Base-by-base conservation (phyloP, 92 coral and sea anemone species). In the Actinostola sp. region DNA sequence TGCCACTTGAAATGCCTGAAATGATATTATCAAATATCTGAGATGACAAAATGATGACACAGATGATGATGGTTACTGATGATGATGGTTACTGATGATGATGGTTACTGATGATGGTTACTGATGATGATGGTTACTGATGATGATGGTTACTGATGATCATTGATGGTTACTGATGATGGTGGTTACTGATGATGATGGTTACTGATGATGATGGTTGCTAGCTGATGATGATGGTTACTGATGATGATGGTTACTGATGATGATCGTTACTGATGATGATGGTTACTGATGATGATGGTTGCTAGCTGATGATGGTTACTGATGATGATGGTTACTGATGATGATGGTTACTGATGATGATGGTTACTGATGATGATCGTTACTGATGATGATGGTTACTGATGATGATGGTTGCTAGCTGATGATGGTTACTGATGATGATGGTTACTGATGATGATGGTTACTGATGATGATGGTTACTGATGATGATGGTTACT, bases 1-100 rank as follows among this genome's bases (percentile, higher is more conserved):
- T 11, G 98, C 98, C 56, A 86, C 78, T 55, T 87, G 74, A 56
- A 94, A 94, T 8, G 98, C 98, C 98, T 94, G 52, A 16, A 68
- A 80, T 8, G 34, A 48, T 14, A 2, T 38, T 23, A 57, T 41
- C 21, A 42, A 24, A 1, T 13, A 1, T 31, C 2, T 39, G 14
- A 39, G 8, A 61, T 19, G 36, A 61, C 14, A 39, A 39, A 39
- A 39, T 4, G 24, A 49, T 8, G 21, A 49, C 4, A 11, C 10
- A 49, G 25, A 48, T 48, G 54, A 4, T 48, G 46, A 8, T 8
- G 15, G 19, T 4, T 48, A 17, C 13, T 48, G 19, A 48, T 48
- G 19, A 48, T 17, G 19, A 48, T 48, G 21, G 16, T 48, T n/a
- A 17, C 13, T 3, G 54, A 48, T 48, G 19, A 48, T 48, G 54